phyloP scores from a whole-genome alignment of 2,797 vertebrate species.

The Sebastes oblongus region DNA sequence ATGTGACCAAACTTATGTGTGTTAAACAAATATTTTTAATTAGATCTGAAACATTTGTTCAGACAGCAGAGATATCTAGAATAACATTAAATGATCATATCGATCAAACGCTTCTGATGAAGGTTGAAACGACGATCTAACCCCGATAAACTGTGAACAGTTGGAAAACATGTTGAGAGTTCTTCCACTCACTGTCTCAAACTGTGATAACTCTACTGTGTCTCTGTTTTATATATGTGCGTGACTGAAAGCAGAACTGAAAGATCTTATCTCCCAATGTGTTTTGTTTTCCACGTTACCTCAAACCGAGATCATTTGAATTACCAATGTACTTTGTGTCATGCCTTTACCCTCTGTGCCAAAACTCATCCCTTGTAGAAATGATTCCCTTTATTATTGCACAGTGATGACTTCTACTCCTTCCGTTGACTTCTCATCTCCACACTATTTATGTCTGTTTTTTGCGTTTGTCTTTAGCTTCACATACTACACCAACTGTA shows the following conservation, averaged over 20 bases:
- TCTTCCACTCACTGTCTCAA: background rate
- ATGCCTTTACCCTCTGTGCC: constrained; percentile 5
- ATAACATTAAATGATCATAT: background rate
- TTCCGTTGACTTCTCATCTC: background rate
- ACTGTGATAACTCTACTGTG: background rate
- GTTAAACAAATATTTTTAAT: background rate
- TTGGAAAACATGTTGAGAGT: background rate
- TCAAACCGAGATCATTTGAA: constrained; percentile 13
- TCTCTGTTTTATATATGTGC: background rate
- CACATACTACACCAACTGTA: constrained; percentile 24
- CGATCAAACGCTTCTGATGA: accelerated
- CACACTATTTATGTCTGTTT: constrained; percentile 8
- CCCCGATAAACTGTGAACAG: background rate
- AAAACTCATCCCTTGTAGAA: background rate
- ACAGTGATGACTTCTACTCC: background rate
- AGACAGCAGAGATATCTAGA: background rate
- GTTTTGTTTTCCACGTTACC: background rate
- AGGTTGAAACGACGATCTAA: background rate
- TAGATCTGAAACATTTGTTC: background rate
- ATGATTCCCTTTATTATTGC: background rate
- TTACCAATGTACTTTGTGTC: constrained; percentile 14
- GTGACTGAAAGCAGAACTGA: background rate
- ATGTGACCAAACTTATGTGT: background rate
- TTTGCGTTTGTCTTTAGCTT: constrained; percentile 2
- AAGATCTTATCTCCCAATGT: background rate